A percentile compares a stretch with the other conserved stretches of the same genome.
Conservation (phyloP, 1,140 invertebrate genomes). For the Brachionus angularis region DNA sequence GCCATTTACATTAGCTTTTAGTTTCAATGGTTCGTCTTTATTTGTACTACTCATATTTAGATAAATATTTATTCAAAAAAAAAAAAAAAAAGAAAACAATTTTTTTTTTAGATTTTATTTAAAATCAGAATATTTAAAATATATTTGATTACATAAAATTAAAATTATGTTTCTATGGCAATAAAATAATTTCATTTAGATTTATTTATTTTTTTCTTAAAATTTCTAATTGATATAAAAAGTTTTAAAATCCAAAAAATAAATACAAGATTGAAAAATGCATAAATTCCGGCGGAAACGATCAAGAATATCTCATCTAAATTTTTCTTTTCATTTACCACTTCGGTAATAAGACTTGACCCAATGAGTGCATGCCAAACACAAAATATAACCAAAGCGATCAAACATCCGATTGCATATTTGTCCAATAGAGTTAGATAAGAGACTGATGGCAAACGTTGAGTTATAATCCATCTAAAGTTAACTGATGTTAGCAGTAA, state of each 20-base stretch:
- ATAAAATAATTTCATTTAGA: too few relatives aligned
- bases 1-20: constrained; percentile 4
- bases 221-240: too few relatives aligned
- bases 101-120: too few relatives aligned
- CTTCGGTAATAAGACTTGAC: background rate
- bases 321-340: background rate
- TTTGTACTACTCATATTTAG: too few relatives aligned
- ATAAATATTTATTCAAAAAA: too few relatives aligned
- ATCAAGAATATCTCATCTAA: background rate
- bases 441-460: constrained; percentile 22
- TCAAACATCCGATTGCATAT: constrained; percentile 37
- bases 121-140: too few relatives aligned
- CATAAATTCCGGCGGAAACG: too few relatives aligned
- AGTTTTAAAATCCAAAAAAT: too few relatives aligned
- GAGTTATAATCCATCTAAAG: constrained; percentile 39
- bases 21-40: background rate
- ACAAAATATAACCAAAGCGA: constrained; percentile 25
- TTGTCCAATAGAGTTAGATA: constrained; percentile 36
- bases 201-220: too few relatives aligned
- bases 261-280: too few relatives aligned
- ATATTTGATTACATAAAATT: constrained; percentile 25
- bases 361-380: constrained; percentile 39
- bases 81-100: too few relatives aligned
- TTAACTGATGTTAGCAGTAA: constrained; percentile 35
- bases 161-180: background rate